Base-by-base conservation (phyloP, 2,113 vertebrate species). In the Cygnus atratus region DNA sequence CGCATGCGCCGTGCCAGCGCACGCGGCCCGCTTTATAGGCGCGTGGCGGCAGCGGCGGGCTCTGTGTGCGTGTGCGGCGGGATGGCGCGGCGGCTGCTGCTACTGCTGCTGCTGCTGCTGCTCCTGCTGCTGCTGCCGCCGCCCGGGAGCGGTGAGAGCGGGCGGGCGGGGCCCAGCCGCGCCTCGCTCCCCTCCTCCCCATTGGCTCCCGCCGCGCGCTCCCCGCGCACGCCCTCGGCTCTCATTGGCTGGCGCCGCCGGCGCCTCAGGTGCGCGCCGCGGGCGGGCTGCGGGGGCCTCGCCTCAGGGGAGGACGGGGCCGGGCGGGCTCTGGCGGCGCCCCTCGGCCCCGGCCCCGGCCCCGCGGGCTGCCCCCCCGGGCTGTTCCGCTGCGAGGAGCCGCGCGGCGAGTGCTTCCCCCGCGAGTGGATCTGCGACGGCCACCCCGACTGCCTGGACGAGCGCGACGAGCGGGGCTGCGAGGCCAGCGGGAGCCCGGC, bases 401-500 rank as follows among this genome's bases (percentile, higher is more conserved):
- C 15, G 35, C 10, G 1, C 15, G 26, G 4, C 11, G 1, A 0
- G 41, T 97, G 96, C 65, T 84, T 75, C 48, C 82, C 71, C 2
- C 6, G 0, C 10, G 78, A 72, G 5, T 95, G 89, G 94, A 84
- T 8, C n/a, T 96, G 96, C 41, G 95, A 97, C 14, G 90, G 86
- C 7, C 80, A 96, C 66, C 63, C 92, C 16, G 95, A 97, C 94
- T 96, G 96, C 54, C 18, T n/a, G 3, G 79, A 66, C 6, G 92
- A 6, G 1, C 8, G 0, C 41, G 95, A 96, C 57, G 95, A 96
- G 77, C 12, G 1, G 48, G 87, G 9, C 89, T 96, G 95, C 31
- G 82, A 4, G 37, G 11, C 62, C 63, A 31, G 52, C 74, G 6
- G 21, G 37, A 52, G 39, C 4, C 3, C 59, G 13, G 12, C 18